phyloP scores from a whole-genome alignment of 2,888 invertebrate genomes.

The Exocentrus adspersus region DNA sequence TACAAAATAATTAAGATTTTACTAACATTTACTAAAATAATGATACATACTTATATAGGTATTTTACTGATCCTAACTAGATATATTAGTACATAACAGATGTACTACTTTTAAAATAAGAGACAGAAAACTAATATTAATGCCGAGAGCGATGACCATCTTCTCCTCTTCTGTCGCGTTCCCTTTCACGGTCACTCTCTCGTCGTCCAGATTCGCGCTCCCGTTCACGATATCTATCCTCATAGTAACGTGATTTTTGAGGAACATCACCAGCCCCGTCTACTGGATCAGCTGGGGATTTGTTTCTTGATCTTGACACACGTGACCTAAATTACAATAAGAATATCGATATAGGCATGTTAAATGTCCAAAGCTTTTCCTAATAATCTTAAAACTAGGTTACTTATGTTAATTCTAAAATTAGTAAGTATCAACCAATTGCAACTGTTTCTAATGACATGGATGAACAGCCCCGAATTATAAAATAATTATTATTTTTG shows the following conservation, averaged over 20 bases:
- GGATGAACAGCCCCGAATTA: too few species aligned
- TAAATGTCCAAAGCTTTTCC: too few species aligned
- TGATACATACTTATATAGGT: constrained; percentile 15
- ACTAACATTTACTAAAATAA: constrained; percentile 21
- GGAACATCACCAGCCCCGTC: constrained; percentile 55
- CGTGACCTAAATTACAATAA: constrained; percentile 36
- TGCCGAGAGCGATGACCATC: constrained; percentile 79
- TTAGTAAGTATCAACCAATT: too few species aligned
- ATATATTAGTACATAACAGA: constrained; percentile 27
- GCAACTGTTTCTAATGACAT: too few species aligned
- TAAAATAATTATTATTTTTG: too few species aligned
- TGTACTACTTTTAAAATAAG: constrained; percentile 28
- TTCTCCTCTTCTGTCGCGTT: constrained; percentile 73
- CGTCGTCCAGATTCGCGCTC: constrained; percentile 67
- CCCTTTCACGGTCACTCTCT: constrained; percentile 73
- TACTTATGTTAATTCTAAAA: too few species aligned
- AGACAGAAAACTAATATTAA: constrained; percentile 58
- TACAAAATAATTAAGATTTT: constrained; percentile 27
- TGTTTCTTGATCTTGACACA: constrained; percentile 67
- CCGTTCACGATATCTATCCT: constrained; percentile 83
- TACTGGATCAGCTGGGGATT: constrained; percentile 70
- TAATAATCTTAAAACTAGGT: too few species aligned
- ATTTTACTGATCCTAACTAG: constrained; percentile 16
- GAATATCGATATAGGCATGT: constrained; percentile 14
- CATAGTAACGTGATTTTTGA: constrained; percentile 76